These are phyloP conservation scores for Spisula subtruncata DNA, from an alignment of 2,888 invertebrate genomes.

Conservation along the genomic window DNA sequence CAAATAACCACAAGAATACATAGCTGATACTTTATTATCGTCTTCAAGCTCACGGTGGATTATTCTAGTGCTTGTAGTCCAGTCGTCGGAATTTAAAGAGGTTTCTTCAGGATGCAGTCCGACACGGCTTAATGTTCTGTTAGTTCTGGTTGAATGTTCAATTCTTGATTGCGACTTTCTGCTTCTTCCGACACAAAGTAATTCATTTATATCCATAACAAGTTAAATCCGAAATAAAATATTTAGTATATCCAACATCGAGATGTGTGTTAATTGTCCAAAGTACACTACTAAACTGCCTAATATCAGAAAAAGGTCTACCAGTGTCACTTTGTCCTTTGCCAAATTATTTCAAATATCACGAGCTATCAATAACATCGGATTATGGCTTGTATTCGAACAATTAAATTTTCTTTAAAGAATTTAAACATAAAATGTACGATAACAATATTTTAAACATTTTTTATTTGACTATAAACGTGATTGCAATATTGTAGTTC, in stretches of 20 bases:
- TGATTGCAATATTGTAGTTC: conserved; percentile 9
- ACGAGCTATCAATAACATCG: conserved; percentile 40
- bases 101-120: background rate
- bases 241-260: background rate
- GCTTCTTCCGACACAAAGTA: conserved; percentile 42
- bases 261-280: conserved; percentile 28
- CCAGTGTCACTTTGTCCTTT: conserved; percentile 4
- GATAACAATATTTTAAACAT: conserved; percentile 41
- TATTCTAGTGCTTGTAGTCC: background rate
- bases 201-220: conserved; percentile 41
- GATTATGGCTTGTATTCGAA: conserved; percentile 23
- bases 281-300: conserved; percentile 24
- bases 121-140: background rate
- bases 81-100: background rate
- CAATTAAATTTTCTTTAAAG: conserved; percentile 23
- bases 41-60: background rate
- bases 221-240: conserved; percentile 19
- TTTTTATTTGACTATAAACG: conserved; percentile 30
- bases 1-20: background rate
- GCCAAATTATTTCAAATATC: conserved; percentile 38
- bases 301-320: conserved; percentile 27
- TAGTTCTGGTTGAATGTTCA: conserved; percentile 12
- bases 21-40: background rate
- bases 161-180: conserved; percentile 18
- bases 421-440: conserved; percentile 18